phyloP scores from a whole-genome alignment of 2,888 invertebrate genomes.

The Hedya salicella region DNA sequence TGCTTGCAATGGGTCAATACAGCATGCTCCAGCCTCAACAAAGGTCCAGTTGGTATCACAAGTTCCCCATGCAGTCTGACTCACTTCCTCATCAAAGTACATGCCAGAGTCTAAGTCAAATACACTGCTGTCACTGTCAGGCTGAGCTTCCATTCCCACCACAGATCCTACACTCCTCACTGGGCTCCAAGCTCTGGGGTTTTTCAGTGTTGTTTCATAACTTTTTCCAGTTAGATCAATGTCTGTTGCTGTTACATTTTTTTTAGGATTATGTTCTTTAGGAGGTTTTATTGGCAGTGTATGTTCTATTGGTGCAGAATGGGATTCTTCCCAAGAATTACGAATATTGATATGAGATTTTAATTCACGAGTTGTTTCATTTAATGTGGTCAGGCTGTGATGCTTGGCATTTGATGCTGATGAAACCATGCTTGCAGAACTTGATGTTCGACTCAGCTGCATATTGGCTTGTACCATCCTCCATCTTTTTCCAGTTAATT shows the following conservation, averaged over 20 bases:
- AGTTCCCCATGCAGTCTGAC: conserved; percentile 91
- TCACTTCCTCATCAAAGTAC: conserved; percentile 91
- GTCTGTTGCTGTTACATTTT: conserved; percentile 68
- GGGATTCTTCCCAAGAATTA: conserved; percentile 89
- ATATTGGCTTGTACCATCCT: conserved; percentile 91
- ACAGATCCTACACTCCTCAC: conserved; percentile 95
- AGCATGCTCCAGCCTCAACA: conserved; percentile 92
- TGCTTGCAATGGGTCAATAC: conserved; percentile 88
- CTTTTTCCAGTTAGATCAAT: conserved; percentile 87
- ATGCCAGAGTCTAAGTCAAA: conserved; percentile 93
- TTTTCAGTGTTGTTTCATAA: conserved; percentile 90
- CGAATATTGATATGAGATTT: conserved; percentile 83
- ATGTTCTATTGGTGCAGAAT: conserved; percentile 90
- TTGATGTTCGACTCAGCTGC: conserved; percentile 93
- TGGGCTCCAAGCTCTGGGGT: conserved; percentile 94
- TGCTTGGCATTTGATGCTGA: conserved; percentile 87
- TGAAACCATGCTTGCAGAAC: conserved; percentile 89
- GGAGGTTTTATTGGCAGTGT: conserved; percentile 85
- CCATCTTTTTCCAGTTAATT: conserved; percentile 95
- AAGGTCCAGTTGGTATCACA: conserved; percentile 93
- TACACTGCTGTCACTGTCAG: conserved; percentile 92
- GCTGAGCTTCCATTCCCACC: conserved; percentile 93
- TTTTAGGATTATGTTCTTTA: conserved; percentile 66
- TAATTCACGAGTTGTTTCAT: conserved; percentile 70
- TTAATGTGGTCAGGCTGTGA: conserved; percentile 86